Evolutionary conservation across 2,888 invertebrate genomes (phyloP).

Genomic region (Chydorus sphaericus): DNA sequence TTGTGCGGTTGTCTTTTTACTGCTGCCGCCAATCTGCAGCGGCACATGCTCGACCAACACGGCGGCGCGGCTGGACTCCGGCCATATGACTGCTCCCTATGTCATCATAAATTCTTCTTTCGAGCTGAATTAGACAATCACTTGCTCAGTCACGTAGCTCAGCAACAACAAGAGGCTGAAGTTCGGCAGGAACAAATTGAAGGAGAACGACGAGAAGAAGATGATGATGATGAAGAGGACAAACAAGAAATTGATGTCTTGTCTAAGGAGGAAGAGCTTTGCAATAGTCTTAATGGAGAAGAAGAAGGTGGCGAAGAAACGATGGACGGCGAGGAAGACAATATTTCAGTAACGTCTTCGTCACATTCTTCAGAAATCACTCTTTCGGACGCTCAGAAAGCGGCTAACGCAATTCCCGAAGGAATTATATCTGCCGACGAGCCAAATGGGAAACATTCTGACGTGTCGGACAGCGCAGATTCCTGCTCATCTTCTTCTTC

Average conservation of each 20-base stretch:
- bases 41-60: conserved; percentile 64
- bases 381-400: conserved; percentile 10
- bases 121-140: conserved; percentile 83
- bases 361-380: conserved; percentile 5
- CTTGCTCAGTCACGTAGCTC: conserved; percentile 25
- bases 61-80: conserved; percentile 48
- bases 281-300: not conserved
- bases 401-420: conserved; percentile 9
- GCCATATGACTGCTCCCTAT: conserved; percentile 72
- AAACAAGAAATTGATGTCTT: not conserved
- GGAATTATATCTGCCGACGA: not conserved
- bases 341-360: conserved; percentile 13
- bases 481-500: not conserved
- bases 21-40: conserved; percentile 61
- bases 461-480: not conserved
- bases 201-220: conserved; percentile 18
- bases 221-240: not conserved
- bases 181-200: conserved; percentile 10
- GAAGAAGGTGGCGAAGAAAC: conserved; percentile 17
- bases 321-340: conserved; percentile 16
- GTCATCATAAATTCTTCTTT: conserved; percentile 77
- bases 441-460: not conserved
- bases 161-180: not conserved
- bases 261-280: not conserved
- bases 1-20: conserved; percentile 77